These are phyloP conservation scores for Aplodontia rufa DNA, from an alignment of 2,113 vertebrate species.

Conservation along the genomic window DNA sequence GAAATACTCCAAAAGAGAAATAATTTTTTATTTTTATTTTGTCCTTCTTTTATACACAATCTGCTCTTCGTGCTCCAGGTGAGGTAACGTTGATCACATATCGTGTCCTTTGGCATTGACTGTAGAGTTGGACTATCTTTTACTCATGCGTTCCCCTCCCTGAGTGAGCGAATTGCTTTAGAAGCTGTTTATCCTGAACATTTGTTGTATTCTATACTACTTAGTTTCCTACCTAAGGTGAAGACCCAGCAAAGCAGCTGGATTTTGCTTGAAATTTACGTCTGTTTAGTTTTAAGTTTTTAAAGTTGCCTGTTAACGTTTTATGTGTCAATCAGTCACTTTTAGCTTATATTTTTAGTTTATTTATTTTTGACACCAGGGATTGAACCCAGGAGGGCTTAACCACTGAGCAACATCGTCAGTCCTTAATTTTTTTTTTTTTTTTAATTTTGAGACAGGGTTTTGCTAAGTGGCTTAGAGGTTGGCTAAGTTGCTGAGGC, in stretches of 20 bases:
- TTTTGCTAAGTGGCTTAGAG: too few relatives aligned
- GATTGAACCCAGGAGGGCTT: too few relatives aligned
- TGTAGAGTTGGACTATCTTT: neutral
- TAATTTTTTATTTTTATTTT: neutral
- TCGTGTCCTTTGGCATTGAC: neutral
- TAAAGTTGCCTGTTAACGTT: neutral
- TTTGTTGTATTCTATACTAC: neutral
- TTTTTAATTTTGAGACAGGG: too few relatives aligned
- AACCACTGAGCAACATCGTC: too few relatives aligned
- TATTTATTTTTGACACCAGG: too few relatives aligned
- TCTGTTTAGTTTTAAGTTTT: neutral
- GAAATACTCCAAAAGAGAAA: neutral
- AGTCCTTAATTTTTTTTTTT: neutral
- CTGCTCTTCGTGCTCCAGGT: neutral
- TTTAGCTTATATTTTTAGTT: too few relatives aligned
- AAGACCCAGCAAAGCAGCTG: neutral
- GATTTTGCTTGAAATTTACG: neutral
- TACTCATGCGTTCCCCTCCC: neutral
- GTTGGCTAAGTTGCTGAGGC: too few relatives aligned
- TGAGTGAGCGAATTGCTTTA: neutral
- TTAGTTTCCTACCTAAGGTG: neutral
- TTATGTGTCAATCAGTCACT: neutral
- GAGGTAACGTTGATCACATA: neutral
- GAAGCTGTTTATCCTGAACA: too few relatives aligned
- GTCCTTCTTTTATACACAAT: neutral